Evolutionary conservation across 2,888 invertebrate species (phyloP).

Genomic region (Rugalucina vietnamica): DNA sequence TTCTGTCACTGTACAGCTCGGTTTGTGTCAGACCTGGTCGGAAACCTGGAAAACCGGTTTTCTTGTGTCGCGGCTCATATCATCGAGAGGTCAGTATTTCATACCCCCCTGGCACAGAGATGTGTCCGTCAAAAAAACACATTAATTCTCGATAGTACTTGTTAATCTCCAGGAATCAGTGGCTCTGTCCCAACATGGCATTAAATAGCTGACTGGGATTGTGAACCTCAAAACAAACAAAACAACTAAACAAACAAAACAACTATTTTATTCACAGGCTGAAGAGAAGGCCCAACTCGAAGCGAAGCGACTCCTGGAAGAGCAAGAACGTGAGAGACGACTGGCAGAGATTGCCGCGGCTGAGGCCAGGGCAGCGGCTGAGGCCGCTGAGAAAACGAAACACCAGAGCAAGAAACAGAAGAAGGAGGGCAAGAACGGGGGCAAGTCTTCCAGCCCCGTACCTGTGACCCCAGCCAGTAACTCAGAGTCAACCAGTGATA

Average conservation of each 20-base stretch:
- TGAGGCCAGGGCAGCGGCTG: slow-evolving; percentile 23
- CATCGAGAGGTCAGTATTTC: no score
- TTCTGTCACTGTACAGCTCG: no score
- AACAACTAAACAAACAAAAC: neutral
- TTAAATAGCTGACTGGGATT: no score
- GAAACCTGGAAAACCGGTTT: no score
- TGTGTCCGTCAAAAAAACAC: no score
- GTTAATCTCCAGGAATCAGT: no score
- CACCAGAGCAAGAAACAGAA: slow-evolving; percentile 31
- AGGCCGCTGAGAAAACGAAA: slow-evolving; percentile 20
- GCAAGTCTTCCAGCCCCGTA: slow-evolving; percentile 35
- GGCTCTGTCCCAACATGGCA: no score
- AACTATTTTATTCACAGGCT: slow-evolving; percentile 65
- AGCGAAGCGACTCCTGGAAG: slow-evolving; percentile 74
- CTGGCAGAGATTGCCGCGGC: slow-evolving; percentile 17
- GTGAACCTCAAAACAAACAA: no score
- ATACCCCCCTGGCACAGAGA: no score
- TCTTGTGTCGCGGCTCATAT: no score
- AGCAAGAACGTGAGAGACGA: slow-evolving; percentile 75
- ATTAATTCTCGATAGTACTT: no score
- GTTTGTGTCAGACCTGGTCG: no score
- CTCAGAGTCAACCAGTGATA: slow-evolving; percentile 15
- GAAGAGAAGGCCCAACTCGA: slow-evolving; percentile 75
- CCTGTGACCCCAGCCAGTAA: neutral
- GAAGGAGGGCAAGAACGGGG: slow-evolving; percentile 35